Base-by-base conservation (phyloP, 2,113 vertebrate genomes). In the Pomatostomus ruficeps region DNA sequence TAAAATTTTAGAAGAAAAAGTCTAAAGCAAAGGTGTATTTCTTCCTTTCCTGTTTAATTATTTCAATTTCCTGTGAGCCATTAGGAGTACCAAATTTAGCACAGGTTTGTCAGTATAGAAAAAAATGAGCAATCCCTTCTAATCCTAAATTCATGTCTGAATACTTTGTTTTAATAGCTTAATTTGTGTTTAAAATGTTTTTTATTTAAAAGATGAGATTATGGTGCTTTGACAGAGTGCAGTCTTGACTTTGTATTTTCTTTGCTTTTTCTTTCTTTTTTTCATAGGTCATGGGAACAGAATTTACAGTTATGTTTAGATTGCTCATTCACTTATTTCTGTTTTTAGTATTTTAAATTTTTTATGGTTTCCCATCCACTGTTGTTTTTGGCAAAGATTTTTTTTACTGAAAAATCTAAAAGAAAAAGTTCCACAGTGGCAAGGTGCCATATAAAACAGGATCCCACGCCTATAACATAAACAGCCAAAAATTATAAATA, bases 391-490 rank as follows among this genome's bases (percentile, higher is more conserved):
- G 97, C 97, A 93, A 49, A 71, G 54, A 11, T 70, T 87, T 89
- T 96, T 96, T 91, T 96, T 66, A 93, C 79, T 94, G 82, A 96
- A 95, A 94, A 91, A 87, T 26, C 51, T 67, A 87, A 81, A 95
- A 96, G 74, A 80, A 96, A 96, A 96, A 94, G 81, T 94, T 97
- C 92, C 84, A 70, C 78, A 29, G 97, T 97, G 98, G 96, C 89
- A 48, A 97, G 92, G 87, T 97, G 97, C 97, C 97, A 96, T 97
- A 70, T 98, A 98, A 98, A 98, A 98, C 97, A 98, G 97, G 95
- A 98, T 98, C 96, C 97, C 93, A 96, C 94, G 97, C 96, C 96
- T 97, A 93, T 95, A 96, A 96, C 83, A 66, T 91, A 93, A 96
- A 95, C 35, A 36, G 85, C 87, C 89, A 97, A 92, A 96, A 93